phyloP scores from a whole-genome alignment of 2,888 invertebrate genomes.

The Beris chalybata region DNA sequence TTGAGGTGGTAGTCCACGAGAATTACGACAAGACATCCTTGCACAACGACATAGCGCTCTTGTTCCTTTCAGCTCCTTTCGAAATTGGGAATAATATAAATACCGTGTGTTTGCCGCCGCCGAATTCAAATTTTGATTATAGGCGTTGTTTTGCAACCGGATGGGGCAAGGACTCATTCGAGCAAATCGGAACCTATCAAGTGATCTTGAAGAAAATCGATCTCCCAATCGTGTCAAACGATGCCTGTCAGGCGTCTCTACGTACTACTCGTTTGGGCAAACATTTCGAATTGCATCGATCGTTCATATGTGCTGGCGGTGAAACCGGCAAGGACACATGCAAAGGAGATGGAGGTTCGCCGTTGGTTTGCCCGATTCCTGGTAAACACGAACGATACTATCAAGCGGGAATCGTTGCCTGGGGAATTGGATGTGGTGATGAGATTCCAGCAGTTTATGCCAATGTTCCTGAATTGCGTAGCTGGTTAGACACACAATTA shows the following conservation, averaged over 20 bases:
- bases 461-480: background rate
- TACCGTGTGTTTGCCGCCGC: constrained; percentile 66
- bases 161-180: constrained; percentile 53
- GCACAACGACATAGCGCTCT: constrained; percentile 73
- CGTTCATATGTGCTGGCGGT: constrained; percentile 80
- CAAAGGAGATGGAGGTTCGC: constrained; percentile 77
- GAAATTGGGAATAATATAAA: constrained; percentile 70
- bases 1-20: constrained; percentile 48
- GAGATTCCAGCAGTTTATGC: background rate
- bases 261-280: constrained; percentile 69
- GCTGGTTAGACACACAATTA: background rate
- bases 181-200: constrained; percentile 59
- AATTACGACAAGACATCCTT: constrained; percentile 64
- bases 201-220: constrained; percentile 72
- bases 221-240: constrained; percentile 66
- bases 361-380: constrained; percentile 71
- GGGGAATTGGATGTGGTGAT: constrained; percentile 1
- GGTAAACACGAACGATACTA: constrained; percentile 49
- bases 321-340: constrained; percentile 73
- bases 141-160: constrained; percentile 50
- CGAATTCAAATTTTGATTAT: constrained; percentile 50
- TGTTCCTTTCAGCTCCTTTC: constrained; percentile 66
- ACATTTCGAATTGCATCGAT: constrained; percentile 66
- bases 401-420: constrained; percentile 42
- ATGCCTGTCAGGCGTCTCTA: constrained; percentile 57